Conservation (phyloP, 2,888 invertebrate genomes). For the Machimus rusticus region DNA sequence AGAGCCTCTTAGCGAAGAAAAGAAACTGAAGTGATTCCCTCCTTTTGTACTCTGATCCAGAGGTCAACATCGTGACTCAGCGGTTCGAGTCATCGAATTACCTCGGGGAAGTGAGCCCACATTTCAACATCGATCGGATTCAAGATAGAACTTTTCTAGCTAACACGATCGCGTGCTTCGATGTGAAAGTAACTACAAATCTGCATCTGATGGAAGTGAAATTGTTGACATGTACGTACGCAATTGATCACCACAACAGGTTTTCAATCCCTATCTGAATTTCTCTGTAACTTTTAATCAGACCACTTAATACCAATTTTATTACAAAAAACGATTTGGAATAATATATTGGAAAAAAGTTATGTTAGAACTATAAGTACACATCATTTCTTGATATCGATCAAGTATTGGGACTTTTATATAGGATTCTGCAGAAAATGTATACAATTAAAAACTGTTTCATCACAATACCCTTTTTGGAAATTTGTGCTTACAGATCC, state of each 20-base stretch:
- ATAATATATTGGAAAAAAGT: background rate
- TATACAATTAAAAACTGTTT: too few relatives aligned
- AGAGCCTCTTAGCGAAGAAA: background rate
- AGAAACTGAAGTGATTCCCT: background rate
- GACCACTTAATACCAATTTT: background rate
- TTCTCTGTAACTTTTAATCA: background rate
- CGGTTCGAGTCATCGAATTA: slow-evolving; percentile 7
- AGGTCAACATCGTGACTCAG: slow-evolving; percentile 13
- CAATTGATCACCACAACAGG: background rate
- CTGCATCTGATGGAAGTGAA: background rate
- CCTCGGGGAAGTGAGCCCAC: background rate
- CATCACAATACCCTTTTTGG: too few relatives aligned
- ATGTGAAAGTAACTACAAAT: background rate
- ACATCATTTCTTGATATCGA: too few relatives aligned
- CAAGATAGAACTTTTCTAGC: slow-evolving; percentile 5
- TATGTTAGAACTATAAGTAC: too few relatives aligned
- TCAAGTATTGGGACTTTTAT: too few relatives aligned
- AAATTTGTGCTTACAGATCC: background rate
- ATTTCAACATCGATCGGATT: slow-evolving; percentile 14
- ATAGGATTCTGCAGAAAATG: too few relatives aligned
- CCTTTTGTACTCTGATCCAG: background rate
- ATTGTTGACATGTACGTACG: background rate
- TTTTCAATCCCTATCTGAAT: background rate
- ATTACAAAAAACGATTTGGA: background rate
- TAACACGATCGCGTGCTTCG: background rate